phyloP scores from a whole-genome alignment of 2,797 vertebrate genomes.

The Epinephelus awoara region DNA sequence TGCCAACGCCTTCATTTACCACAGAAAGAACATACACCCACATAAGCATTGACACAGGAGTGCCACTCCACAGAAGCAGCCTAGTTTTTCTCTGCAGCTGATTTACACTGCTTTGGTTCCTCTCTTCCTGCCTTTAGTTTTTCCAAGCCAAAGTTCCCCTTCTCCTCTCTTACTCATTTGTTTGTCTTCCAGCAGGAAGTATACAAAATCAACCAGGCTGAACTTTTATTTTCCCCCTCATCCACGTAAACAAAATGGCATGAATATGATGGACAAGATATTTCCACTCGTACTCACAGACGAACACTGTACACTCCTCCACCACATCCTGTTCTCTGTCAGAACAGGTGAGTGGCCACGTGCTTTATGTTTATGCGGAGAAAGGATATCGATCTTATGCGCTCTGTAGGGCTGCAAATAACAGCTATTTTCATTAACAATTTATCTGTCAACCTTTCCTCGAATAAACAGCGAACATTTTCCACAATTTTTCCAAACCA shows the following conservation, averaged over 20 bases:
- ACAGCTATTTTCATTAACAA: too few relatives aligned
- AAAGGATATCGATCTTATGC: too few relatives aligned
- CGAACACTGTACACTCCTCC: not conserved
- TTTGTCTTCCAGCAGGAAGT: constrained; percentile 58
- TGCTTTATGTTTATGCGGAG: not conserved
- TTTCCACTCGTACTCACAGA: not conserved
- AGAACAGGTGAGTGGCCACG: constrained; percentile 7
- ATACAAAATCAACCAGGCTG: constrained; percentile 27
- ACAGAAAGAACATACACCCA: constrained; percentile 27
- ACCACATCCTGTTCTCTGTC: constrained; percentile 10
- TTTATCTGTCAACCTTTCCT: not conserved
- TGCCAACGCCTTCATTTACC: constrained; percentile 31
- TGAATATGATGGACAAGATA: constrained; percentile 26
- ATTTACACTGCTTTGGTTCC: constrained; percentile 10
- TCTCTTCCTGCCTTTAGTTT: constrained; percentile 16
- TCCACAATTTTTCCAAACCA: not conserved
- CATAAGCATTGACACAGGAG: constrained; percentile 23
- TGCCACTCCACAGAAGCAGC: not conserved
- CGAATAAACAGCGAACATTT: not conserved
- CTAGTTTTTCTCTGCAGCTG: not conserved
- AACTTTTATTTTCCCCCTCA: constrained; percentile 15
- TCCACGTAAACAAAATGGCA: constrained; percentile 30
- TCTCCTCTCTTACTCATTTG: constrained; percentile 34
- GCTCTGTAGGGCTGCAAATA: not conserved
- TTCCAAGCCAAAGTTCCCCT: not conserved